phyloP scores from a whole-genome alignment of 2,797 vertebrate genomes.

The Lates japonicus region DNA sequence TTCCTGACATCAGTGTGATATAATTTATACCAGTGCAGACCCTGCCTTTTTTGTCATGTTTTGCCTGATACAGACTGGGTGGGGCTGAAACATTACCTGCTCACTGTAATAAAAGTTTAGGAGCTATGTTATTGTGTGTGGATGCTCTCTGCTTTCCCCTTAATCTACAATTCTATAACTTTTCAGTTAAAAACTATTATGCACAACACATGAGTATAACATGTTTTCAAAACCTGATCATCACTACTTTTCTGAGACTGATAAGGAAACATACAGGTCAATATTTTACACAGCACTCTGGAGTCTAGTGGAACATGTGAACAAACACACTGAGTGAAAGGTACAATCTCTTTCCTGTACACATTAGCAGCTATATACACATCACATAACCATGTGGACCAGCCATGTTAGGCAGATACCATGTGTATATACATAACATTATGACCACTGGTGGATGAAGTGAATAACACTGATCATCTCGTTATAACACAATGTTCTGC shows the following conservation, averaged over 20 bases:
- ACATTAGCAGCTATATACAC: conserved; percentile 71
- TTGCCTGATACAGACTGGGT: background rate
- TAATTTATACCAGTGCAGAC: background rate
- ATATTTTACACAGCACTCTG: conserved; percentile 46
- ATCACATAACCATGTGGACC: conserved; percentile 62
- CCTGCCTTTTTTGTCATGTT: background rate
- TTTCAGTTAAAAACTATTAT: conserved; percentile 13
- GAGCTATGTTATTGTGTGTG: background rate
- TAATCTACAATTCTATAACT: background rate
- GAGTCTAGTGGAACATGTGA: conserved; percentile 37
- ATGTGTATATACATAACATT: conserved; percentile 34
- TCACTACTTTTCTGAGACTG: background rate
- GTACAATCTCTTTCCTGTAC: conserved; percentile 45
- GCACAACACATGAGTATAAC: conserved; percentile 10
- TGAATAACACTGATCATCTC: too few relatives aligned
- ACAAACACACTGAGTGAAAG: conserved; percentile 49
- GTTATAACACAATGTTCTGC: too few relatives aligned
- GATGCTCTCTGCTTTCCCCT: conserved; percentile 25
- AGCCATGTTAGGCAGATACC: conserved; percentile 58
- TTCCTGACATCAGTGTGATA: background rate
- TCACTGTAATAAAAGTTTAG: background rate
- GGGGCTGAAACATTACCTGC: background rate
- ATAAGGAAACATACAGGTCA: conserved; percentile 42
- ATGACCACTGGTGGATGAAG: too few relatives aligned
- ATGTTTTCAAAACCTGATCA: background rate